Evolutionary conservation across 1,140 invertebrate species (phyloP).

Genomic region (Drosophila kepulauana): DNA sequence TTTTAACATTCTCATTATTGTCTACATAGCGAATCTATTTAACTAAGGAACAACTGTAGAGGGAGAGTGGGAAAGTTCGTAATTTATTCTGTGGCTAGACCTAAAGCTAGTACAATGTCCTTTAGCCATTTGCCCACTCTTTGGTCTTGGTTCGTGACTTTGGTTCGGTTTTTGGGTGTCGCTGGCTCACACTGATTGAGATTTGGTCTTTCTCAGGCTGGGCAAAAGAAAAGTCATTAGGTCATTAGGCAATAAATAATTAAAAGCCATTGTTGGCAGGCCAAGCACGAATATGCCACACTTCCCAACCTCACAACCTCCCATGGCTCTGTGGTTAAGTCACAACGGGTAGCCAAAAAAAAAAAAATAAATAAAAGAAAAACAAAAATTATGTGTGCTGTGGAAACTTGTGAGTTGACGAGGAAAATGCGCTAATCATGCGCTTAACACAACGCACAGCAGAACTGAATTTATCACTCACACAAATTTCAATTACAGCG

Average conservation of each 20-base stretch:
- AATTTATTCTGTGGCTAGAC: not conserved
- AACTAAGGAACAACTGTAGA: not conserved
- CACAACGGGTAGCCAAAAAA: slow-evolving; percentile 27
- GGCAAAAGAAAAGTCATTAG: slow-evolving; percentile 53
- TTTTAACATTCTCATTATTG: not conserved
- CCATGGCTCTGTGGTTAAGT: not conserved
- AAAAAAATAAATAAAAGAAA: not conserved
- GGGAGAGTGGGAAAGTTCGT: not conserved
- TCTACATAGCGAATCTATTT: not conserved
- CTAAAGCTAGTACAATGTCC: not conserved
- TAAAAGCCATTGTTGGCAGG: slow-evolving; percentile 55
- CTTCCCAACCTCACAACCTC: slow-evolving; percentile 3
- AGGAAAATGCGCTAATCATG: slow-evolving; percentile 58
- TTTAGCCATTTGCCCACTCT: slow-evolving; percentile 23
- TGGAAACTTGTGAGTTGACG: slow-evolving; percentile 20
- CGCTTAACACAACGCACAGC: slow-evolving; percentile 47
- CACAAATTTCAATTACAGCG: slow-evolving; percentile 60
- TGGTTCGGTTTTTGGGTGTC: slow-evolving; percentile 21
- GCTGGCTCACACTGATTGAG: slow-evolving; percentile 24
- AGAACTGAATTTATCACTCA: slow-evolving; percentile 54
- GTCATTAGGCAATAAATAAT: slow-evolving; percentile 63
- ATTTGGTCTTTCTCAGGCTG: slow-evolving; percentile 26
- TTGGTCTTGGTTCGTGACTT: slow-evolving; percentile 36
- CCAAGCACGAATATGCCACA: slow-evolving; percentile 36
- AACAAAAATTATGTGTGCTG: slow-evolving; percentile 1